These are phyloP conservation scores for Leptodactylus fallax DNA, from an alignment of 2,797 vertebrate genomes.

Conservation along the genomic window DNA sequence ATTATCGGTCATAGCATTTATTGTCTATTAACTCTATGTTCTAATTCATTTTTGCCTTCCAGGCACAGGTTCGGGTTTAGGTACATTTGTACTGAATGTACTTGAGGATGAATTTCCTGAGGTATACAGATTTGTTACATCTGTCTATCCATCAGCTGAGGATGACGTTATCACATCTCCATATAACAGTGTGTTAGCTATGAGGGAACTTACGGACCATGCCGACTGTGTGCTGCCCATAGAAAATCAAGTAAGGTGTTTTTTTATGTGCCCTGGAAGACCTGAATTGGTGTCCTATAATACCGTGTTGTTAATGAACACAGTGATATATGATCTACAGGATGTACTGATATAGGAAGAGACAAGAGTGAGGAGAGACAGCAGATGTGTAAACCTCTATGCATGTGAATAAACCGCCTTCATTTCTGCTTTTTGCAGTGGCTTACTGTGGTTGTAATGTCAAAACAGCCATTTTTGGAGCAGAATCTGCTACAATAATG, in stretches of 20 bases:
- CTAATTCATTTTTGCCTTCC: constrained; percentile 31
- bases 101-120: constrained; percentile 95
- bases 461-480: too few species aligned
- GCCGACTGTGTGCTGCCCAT: constrained; percentile 94
- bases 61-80: constrained; percentile 96
- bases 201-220: constrained; percentile 92
- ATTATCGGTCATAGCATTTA: not conserved
- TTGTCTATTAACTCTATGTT: not conserved
- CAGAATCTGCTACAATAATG: too few species aligned
- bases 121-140: constrained; percentile 90
- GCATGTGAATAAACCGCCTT: too few species aligned
- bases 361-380: too few species aligned
- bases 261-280: not conserved
- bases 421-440: too few species aligned
- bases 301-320: too few species aligned
- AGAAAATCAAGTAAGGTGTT: constrained; percentile 89
- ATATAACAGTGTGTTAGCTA: constrained; percentile 94
- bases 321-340: not conserved
- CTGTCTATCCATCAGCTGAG: constrained; percentile 90
- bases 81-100: constrained; percentile 88
- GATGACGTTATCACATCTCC: constrained; percentile 97
- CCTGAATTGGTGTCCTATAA: too few species aligned
- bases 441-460: too few species aligned
- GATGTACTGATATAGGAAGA: too few species aligned
- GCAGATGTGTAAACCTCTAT: too few species aligned